Base-by-base conservation (phyloP, 2,888 invertebrate species). In the Chrysodeixis includens region DNA sequence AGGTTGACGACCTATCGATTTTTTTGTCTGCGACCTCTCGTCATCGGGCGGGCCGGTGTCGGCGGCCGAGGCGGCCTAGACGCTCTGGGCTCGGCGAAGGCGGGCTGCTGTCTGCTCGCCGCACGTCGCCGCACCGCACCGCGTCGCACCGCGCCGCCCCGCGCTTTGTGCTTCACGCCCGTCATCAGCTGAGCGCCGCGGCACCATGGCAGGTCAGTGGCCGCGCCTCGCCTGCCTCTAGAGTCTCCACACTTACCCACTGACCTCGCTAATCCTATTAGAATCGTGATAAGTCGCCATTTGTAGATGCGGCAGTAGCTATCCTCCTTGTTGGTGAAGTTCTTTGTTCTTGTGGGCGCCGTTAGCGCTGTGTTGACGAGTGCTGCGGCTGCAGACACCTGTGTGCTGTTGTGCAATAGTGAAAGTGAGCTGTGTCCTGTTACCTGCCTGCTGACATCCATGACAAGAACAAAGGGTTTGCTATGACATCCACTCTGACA, bases 1-100 rank as follows among this genome's bases (percentile, higher is more conserved):
- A 91, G 94, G 94, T 94, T 92, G 94, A 90, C 93, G 94, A 94
- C 94, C 94, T 95, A 95, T 95, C 90, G 94, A 95, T 95, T 94
- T 95, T 94, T 93, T 93, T 91, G 93, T 93, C 93, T 93, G 92
- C 90, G 92, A 93, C 92, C 94, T 93, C 92, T 88, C 89, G 89
- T 82, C 88, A 87, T 87, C 92, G 91, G 92, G 91, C 86, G 92
- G 90, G 86, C 91, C 87, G 88, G 81, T 83, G 86, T 86, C 83
- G 81, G 88, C 85, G 85, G 88, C 86, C 85, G 84, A 84, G 80
- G 89, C 80, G 84, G 87, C 86, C 84, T 83, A 84, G 83, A 84
- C 84, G 83, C 82, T 81, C 81, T 79, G 77, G 81, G 82, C 69
- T 74, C 53, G 63, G 78, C 62, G 70, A 56, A 71, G 75, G 76